These are phyloP conservation scores for Sialis fuliginosa DNA, from an alignment of 2,888 invertebrate genomes.

Conservation along the genomic window DNA sequence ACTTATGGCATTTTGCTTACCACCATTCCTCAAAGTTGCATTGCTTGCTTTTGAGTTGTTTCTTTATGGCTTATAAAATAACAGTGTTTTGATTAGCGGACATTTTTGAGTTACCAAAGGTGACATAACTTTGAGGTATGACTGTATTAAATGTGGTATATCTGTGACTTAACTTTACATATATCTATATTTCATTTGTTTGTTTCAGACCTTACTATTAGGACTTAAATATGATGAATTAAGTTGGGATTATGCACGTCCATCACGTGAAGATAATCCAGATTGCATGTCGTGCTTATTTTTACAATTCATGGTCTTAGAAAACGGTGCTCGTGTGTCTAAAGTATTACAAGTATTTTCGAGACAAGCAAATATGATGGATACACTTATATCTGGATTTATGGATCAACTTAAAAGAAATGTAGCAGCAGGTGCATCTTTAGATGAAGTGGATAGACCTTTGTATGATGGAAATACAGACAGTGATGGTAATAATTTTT, in stretches of 20 bases:
- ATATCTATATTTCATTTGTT: too few species aligned
- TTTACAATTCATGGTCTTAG: slow-evolving; percentile 71
- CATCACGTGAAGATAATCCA: slow-evolving; percentile 64
- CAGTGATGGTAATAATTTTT: slow-evolving; percentile 15
- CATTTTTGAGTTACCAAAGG: too few species aligned
- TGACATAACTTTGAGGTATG: too few species aligned
- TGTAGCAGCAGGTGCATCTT: slow-evolving; percentile 16
- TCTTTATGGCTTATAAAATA: too few species aligned
- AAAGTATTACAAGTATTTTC: slow-evolving; percentile 63
- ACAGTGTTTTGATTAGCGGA: too few species aligned
- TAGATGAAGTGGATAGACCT: slow-evolving; percentile 26
- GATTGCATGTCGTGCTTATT: slow-evolving; percentile 86
- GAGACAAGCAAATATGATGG: slow-evolving; percentile 70
- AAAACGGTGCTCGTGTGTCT: slow-evolving; percentile 57
- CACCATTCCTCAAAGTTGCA: too few species aligned
- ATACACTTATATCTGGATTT: slow-evolving; percentile 66
- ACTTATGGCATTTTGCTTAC: too few species aligned
- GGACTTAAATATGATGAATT: slow-evolving; percentile 77
- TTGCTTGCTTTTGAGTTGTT: too few species aligned
- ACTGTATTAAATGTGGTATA: too few species aligned
- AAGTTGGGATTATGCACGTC: slow-evolving; percentile 84
- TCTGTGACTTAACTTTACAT: too few species aligned
- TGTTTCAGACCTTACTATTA: slow-evolving; percentile 55
- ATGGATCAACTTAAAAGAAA: slow-evolving; percentile 51
- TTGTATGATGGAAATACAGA: slow-evolving; percentile 20